phyloP scores from a whole-genome alignment of 2,797 vertebrate genomes.

The Onychomys leucogaster region DNA sequence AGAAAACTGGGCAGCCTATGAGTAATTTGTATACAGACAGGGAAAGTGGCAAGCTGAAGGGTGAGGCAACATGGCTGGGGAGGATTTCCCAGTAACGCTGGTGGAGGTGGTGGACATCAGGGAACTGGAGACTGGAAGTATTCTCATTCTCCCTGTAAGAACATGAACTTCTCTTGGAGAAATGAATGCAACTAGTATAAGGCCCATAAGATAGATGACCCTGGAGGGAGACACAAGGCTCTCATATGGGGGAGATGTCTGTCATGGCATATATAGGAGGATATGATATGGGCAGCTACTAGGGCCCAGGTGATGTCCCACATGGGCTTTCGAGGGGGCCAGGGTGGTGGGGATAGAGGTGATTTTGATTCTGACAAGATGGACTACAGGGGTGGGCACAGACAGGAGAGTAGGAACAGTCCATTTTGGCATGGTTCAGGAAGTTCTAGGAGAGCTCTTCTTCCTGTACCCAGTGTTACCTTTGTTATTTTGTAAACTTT shows the following conservation, averaged over 20 bases:
- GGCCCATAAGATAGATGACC: slow-evolving; percentile 92
- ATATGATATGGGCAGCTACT: slow-evolving; percentile 92
- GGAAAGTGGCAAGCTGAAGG: slow-evolving; percentile 94
- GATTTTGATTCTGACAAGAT: slow-evolving; percentile 93
- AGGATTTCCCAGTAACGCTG: slow-evolving; percentile 90
- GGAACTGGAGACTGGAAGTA: slow-evolving; percentile 95
- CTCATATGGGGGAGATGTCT: slow-evolving; percentile 90
- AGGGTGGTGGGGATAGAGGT: slow-evolving; percentile 91
- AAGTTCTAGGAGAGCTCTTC: slow-evolving; percentile 72
- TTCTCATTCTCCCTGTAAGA: slow-evolving; percentile 93
- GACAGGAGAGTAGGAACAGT: slow-evolving; percentile 92
- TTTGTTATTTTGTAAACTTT: slow-evolving; percentile 78
- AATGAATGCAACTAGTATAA: slow-evolving; percentile 97
- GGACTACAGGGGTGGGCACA: slow-evolving; percentile 93
- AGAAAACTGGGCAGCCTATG: slow-evolving; percentile 95
- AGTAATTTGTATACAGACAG: slow-evolving; percentile 95
- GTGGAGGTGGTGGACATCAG: slow-evolving; percentile 91
- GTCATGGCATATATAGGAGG: slow-evolving; percentile 87
- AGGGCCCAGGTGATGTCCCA: slow-evolving; percentile 90
- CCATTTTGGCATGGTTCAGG: slow-evolving; percentile 87
- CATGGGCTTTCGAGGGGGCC: slow-evolving; percentile 91
- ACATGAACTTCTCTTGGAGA: slow-evolving; percentile 96
- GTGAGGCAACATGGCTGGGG: slow-evolving; percentile 91
- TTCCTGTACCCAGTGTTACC: slow-evolving; percentile 72
- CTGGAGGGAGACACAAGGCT: slow-evolving; percentile 88